phyloP scores from a whole-genome alignment of 2,113 vertebrate species.

The Dendrocopos noguchii region DNA sequence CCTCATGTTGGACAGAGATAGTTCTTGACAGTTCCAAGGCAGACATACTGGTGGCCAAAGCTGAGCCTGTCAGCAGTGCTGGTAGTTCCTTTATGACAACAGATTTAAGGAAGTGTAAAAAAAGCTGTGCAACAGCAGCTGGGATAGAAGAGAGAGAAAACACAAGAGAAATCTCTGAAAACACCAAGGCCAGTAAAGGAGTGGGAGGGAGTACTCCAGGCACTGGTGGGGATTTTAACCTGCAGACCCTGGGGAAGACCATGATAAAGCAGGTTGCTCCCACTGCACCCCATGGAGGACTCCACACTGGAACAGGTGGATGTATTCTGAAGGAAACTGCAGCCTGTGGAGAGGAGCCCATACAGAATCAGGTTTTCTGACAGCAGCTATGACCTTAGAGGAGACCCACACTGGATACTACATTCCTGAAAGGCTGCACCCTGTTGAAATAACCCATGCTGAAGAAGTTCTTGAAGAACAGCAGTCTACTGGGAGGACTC shows the following conservation, averaged over 20 bases:
- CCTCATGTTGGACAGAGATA: neutral
- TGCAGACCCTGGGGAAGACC: neutral
- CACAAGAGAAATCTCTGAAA: neutral
- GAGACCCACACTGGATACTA: accelerated
- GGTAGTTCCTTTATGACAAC: neutral
- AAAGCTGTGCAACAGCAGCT: neutral
- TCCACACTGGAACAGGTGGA: accelerated
- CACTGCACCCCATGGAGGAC: neutral
- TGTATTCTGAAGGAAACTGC: neutral
- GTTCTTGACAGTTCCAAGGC: neutral
- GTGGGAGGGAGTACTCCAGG: neutral
- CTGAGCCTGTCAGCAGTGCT: accelerated
- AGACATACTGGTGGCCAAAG: accelerated
- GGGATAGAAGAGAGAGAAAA: neutral
- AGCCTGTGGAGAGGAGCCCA: neutral
- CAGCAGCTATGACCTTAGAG: neutral
- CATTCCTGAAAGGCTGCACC: neutral
- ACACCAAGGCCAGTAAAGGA: neutral
- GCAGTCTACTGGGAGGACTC: neutral
- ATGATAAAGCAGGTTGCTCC: too few relatives aligned
- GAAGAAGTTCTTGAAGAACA: neutral
- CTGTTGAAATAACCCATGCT: accelerated
- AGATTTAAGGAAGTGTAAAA: neutral
- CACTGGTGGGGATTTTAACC: neutral
- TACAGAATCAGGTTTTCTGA: accelerated